Percentiles rank a stretch among this genome's conserved stretches.
Conservation (phyloP, 2,797 vertebrate species). For the Alcedo atthis region DNA sequence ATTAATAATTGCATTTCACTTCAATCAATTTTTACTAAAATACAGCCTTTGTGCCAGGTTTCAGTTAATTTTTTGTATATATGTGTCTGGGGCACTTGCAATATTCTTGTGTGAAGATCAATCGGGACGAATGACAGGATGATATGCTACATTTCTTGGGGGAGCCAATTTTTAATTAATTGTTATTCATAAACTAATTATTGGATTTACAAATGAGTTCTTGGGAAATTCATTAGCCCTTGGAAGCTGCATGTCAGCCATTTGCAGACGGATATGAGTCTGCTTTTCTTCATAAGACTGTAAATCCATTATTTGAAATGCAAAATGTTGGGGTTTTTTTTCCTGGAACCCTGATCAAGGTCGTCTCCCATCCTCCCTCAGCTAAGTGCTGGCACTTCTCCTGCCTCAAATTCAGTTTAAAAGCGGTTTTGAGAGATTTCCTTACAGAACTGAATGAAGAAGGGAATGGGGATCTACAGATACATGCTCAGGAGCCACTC, state of each 20-base stretch:
- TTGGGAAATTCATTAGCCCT: conserved; percentile 33
- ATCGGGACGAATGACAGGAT: conserved; percentile 10
- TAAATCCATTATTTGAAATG: conserved; percentile 31
- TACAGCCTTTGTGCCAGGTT: conserved; percentile 27
- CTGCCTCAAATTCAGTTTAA: neutral
- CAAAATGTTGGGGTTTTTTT: neutral
- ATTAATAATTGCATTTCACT: conserved; percentile 47
- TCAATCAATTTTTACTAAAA: conserved; percentile 28
- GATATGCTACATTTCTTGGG: conserved; percentile 2
- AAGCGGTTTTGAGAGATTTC: neutral
- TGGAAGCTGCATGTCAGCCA: conserved; percentile 14
- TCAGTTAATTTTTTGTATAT: conserved; percentile 23
- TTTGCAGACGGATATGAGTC: neutral
- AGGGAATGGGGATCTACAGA: neutral
- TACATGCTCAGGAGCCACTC: neutral
- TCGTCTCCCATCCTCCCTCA: neutral
- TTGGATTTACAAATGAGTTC: conserved; percentile 53
- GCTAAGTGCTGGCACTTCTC: neutral
- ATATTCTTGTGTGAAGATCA: conserved; percentile 15
- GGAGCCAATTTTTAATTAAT: conserved; percentile 62
- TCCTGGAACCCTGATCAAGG: neutral
- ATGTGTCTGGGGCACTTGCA: conserved; percentile 3
- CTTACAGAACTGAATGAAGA: neutral
- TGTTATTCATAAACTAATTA: conserved; percentile 67
- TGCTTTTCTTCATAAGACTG: neutral